Base-by-base conservation (phyloP, 2,113 vertebrate genomes). In the Erythrocebus patas region DNA sequence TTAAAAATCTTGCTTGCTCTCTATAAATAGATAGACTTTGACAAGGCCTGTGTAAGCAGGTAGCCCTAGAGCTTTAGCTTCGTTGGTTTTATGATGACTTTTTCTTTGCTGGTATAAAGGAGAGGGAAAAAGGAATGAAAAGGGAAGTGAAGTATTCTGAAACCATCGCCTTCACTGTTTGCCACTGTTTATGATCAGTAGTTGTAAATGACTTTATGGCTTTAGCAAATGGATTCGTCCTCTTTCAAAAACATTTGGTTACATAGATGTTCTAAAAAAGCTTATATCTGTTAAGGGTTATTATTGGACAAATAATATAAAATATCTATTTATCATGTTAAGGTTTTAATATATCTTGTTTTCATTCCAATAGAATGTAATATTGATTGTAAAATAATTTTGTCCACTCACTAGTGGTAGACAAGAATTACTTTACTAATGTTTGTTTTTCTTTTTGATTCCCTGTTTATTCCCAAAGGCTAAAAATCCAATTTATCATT, bases 311-410 rank as follows among this genome's bases (percentile, higher is more conserved):
- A 79, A 35, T 35, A 79, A 79, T 23, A 55, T 43, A 11, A 64
- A 72, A 16, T n/a, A 25, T 88, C 40, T 76, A 16, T 76, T 95
- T 82, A 32, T 94, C n/a, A 84, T 96, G 27, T 13, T 96, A 88
- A 96, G 11, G 32, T 76, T 45, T 80, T 68, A 82, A 83, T 66
- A 95, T 70, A 72, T 40, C 13, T 84, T 70, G 73, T 50, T 64
- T 92, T 94, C 25, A 70, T 66, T 81, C 52, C 48, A 89, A 6
- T 92, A n/a, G 64, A 93, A 93, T 95, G 73, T 82, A 76, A 76
- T 88, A 97, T 89, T 97, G 95, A 97, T 93, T 96, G 16, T 59
- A 97, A 93, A 95, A 89, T 61, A 91, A 89, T 79, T 95, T 70
- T 93, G 3, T 73, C 27, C 32, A 85, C 18, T 97, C 52, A 73